These are phyloP conservation scores for Callyntrura sp. DNA, from an alignment of 2,888 invertebrate genomes.

Conservation along the genomic window DNA sequence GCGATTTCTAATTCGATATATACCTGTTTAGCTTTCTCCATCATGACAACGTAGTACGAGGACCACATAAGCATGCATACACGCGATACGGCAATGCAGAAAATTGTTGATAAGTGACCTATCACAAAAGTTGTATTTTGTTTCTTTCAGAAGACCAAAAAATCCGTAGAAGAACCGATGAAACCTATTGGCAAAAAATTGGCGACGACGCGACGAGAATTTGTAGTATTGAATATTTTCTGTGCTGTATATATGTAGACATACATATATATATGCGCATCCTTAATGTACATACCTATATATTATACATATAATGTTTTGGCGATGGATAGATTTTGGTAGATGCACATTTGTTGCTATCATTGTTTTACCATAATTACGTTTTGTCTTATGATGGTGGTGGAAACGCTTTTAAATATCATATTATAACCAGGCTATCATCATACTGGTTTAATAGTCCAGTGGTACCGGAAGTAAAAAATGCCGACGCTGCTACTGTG, in stretches of 20 bases:
- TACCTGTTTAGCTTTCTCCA: not conserved
- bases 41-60: not conserved
- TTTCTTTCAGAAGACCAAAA: not conserved
- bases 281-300: not conserved
- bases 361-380: not conserved
- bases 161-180: slow-evolving; percentile 9
- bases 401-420: not conserved
- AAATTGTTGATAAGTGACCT: slow-evolving; percentile 31
- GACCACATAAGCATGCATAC: no score
- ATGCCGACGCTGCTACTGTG: slow-evolving; percentile 4
- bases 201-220: slow-evolving; percentile 37
- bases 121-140: slow-evolving; percentile 21
- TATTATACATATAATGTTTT: slow-evolving; percentile 30
- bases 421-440: no score
- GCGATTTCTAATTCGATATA: not conserved
- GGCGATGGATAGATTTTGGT: slow-evolving; percentile 53
- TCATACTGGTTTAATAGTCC: not conserved
- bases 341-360: slow-evolving; percentile 12
- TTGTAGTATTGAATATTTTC: not conserved
- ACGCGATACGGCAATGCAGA: not conserved
- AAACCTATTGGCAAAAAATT: not conserved
- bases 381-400: slow-evolving; percentile 28
- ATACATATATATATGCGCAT: no score
- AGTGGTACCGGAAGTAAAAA: slow-evolving; percentile 42
- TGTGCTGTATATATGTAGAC: no score